Percentiles rank a stretch among this genome's conserved stretches.
These are phyloP conservation scores for Sciaenops ocellatus DNA, from an alignment of 2,797 vertebrate species.

Conservation along the genomic window DNA sequence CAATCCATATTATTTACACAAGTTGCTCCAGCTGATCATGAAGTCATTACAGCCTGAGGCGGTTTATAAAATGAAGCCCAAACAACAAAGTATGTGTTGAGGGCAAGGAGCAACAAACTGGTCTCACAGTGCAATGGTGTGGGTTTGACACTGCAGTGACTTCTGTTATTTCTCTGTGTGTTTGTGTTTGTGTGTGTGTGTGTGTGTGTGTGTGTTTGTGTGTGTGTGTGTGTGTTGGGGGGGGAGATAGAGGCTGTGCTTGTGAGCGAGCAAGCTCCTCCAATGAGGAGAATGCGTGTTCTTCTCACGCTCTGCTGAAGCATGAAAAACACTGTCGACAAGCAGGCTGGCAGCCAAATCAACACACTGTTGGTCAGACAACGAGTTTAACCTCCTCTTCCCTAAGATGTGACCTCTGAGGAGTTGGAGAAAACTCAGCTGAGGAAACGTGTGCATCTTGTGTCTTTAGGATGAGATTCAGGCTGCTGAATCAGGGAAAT, in stretches of 20 bases:
- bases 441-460: not conserved
- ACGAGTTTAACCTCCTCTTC: constrained; percentile 37
- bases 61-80: constrained; percentile 48
- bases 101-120: constrained; percentile 26
- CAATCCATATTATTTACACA: constrained; percentile 62
- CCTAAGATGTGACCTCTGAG: constrained; percentile 22
- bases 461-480: not conserved
- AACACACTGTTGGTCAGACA: constrained; percentile 26
- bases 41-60: constrained; percentile 67
- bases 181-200: constrained; percentile 8
- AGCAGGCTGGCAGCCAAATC: constrained; percentile 45
- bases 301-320: constrained; percentile 63
- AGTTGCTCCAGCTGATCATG: constrained; percentile 62
- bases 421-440: not conserved
- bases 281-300: constrained; percentile 56
- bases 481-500: not conserved
- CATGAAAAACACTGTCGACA: constrained; percentile 63
- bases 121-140: constrained; percentile 23
- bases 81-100: constrained; percentile 32
- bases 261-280: constrained; percentile 30
- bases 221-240: too few species aligned
- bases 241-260: not conserved
- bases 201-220: not conserved
- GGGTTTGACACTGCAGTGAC: constrained; percentile 35
- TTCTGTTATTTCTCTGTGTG: constrained; percentile 12